Conservation (phyloP, 2,113 vertebrate genomes). For the Limanda limanda region DNA sequence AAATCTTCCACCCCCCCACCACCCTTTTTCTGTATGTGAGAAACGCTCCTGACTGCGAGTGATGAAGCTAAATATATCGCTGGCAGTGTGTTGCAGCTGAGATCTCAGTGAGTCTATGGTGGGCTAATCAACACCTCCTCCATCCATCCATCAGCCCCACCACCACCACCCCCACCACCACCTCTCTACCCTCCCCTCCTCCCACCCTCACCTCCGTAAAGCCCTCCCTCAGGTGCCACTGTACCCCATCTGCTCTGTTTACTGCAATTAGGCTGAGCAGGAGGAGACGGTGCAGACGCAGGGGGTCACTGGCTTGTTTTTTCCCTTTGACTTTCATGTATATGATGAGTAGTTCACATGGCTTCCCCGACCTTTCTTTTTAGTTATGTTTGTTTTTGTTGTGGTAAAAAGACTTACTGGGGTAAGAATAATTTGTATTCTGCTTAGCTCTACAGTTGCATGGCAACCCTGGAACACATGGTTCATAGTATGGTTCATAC, state of each 20-base stretch:
- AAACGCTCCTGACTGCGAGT: slow-evolving; percentile 36
- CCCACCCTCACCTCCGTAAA: slow-evolving; percentile 46
- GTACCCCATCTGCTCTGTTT: slow-evolving; percentile 77
- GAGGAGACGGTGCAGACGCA: slow-evolving; percentile 43
- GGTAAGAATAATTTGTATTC: not conserved
- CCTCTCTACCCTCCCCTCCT: slow-evolving; percentile 8
- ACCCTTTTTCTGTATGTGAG: slow-evolving; percentile 21
- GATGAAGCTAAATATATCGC: slow-evolving; percentile 51
- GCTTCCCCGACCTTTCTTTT: not conserved
- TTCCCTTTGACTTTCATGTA: not conserved
- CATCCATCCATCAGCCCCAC: not conserved
- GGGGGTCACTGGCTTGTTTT: slow-evolving; percentile 33
- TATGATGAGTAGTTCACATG: not conserved
- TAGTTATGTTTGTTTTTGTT: not conserved
- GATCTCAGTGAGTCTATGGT: slow-evolving; percentile 19
- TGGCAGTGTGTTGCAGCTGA: slow-evolving; percentile 19
- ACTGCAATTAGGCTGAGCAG: slow-evolving; percentile 65
- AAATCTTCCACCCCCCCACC: not conserved
- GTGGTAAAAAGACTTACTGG: not conserved
- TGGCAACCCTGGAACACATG: not conserved
- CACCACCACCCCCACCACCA: too few species aligned
- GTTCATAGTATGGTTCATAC: not conserved
- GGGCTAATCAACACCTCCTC: slow-evolving; percentile 70
- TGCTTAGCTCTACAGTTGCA: not conserved
- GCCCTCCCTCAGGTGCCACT: slow-evolving; percentile 55